Evolutionary conservation across 2,113 vertebrate species (phyloP).

Genomic region (Campylomormyrus numenius): DNA sequence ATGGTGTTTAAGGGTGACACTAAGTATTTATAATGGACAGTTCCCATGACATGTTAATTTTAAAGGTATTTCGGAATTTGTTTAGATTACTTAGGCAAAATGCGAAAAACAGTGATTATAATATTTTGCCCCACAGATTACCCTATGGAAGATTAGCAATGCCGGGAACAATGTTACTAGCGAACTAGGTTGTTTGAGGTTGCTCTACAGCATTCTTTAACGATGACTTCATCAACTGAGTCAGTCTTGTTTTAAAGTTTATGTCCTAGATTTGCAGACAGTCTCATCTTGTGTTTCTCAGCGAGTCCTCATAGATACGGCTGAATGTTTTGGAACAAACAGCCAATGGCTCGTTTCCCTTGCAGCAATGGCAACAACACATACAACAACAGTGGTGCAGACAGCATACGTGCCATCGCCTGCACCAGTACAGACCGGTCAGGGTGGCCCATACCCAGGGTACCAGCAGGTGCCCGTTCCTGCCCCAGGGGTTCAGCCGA

Average conservation of each 20-base stretch:
- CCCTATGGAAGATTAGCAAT: neutral
- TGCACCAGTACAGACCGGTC: conserved; percentile 52
- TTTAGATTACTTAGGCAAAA: neutral
- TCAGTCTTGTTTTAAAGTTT: neutral
- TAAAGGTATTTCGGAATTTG: neutral
- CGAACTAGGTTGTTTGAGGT: neutral
- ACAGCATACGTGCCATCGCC: conserved; percentile 65
- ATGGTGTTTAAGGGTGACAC: neutral
- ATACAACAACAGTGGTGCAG: conserved; percentile 72
- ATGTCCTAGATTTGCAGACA: neutral
- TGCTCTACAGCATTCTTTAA: neutral
- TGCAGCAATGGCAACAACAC: conserved; percentile 69
- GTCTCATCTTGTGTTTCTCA: neutral
- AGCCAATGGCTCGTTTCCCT: neutral
- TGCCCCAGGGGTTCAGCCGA: conserved; percentile 38
- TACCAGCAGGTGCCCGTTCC: conserved; percentile 69
- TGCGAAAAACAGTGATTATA: neutral
- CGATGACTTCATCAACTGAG: neutral
- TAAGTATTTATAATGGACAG: neutral
- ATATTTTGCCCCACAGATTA: neutral
- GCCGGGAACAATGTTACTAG: neutral
- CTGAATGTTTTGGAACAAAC: neutral
- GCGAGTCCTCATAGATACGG: neutral
- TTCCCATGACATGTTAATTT: neutral
- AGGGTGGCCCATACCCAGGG: conserved; percentile 58